phyloP scores from a whole-genome alignment of 2,797 vertebrate genomes.

The Siniperca scherzeri region DNA sequence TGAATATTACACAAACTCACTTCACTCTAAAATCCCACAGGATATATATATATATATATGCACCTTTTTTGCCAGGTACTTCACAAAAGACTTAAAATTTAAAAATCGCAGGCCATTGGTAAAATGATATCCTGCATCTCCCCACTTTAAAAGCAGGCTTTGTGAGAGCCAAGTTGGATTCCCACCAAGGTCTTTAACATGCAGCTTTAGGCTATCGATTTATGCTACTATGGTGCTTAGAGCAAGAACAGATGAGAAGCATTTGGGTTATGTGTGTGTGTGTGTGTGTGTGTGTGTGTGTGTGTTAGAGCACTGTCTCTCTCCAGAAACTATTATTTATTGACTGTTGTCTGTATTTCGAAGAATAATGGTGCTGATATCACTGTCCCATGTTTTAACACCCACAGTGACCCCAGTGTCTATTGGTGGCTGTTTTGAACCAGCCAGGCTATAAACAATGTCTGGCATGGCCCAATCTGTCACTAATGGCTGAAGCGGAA shows the following conservation, averaged over 20 bases:
- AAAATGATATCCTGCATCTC: constrained; percentile 29
- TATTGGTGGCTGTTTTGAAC: constrained; percentile 8
- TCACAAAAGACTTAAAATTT: constrained; percentile 14
- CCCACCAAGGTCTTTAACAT: constrained; percentile 53
- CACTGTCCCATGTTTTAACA: constrained; percentile 29
- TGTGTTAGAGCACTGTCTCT: not conserved
- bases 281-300: no score
- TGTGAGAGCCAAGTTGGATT: constrained; percentile 44
- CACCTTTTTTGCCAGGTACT: not conserved
- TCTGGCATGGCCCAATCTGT: constrained; percentile 13
- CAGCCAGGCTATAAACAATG: constrained; percentile 28
- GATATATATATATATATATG: not conserved
- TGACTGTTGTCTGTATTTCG: constrained; percentile 11
- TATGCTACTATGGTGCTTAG: constrained; percentile 32
- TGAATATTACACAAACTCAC: constrained; percentile 11
- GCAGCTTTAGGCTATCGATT: constrained; percentile 56
- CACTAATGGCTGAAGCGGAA: constrained; percentile 10
- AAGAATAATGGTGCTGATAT: constrained; percentile 16
- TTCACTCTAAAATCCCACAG: constrained; percentile 5
- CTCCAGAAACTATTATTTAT: constrained; percentile 37
- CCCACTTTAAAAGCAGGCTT: constrained; percentile 29
- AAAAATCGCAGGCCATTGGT: constrained; percentile 22
- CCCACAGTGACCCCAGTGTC: constrained; percentile 11
- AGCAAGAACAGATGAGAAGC: constrained; percentile 20
- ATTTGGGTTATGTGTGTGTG: not conserved